phyloP scores from a whole-genome alignment of 2,797 vertebrate genomes.

The Rhinogobio ventralis region DNA sequence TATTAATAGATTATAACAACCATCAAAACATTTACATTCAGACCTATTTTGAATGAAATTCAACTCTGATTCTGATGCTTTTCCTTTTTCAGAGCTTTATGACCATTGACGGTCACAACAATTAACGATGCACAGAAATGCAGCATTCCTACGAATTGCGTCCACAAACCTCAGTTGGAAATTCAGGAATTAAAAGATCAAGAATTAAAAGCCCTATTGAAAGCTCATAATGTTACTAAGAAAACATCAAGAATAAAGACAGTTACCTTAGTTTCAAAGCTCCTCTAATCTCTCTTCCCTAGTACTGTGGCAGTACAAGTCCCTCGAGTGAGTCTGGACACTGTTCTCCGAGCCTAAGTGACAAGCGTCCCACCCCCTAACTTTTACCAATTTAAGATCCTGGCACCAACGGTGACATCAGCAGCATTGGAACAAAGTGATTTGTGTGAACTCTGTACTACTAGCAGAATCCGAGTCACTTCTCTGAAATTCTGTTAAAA shows the following conservation, averaged over 20 bases:
- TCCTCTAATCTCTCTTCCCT: constrained; percentile 45
- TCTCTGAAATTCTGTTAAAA: constrained; percentile 89
- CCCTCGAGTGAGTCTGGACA: constrained; percentile 47
- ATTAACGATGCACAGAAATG: not conserved
- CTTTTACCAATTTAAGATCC: constrained; percentile 70
- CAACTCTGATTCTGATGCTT: not conserved
- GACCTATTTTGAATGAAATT: not conserved
- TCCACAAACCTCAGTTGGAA: not conserved
- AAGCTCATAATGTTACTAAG: not conserved
- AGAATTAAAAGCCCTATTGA: not conserved
- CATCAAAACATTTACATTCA: not conserved
- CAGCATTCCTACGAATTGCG: not conserved
- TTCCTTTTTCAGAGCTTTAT: not conserved
- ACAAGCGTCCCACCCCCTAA: constrained; percentile 45
- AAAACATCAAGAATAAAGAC: constrained; percentile 33
- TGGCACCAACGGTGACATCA: constrained; percentile 69
- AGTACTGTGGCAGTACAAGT: constrained; percentile 32
- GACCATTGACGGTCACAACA: not conserved
- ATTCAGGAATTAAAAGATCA: not conserved
- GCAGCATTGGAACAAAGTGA: constrained; percentile 57
- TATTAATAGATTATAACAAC: not conserved
- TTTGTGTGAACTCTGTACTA: constrained; percentile 52
- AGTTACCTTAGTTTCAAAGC: constrained; percentile 55
- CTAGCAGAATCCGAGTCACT: constrained; percentile 74
- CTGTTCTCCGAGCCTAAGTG: constrained; percentile 27